phyloP scores from a whole-genome alignment of 2,113 vertebrate species.

The Chaetorhynchus papuensis region DNA sequence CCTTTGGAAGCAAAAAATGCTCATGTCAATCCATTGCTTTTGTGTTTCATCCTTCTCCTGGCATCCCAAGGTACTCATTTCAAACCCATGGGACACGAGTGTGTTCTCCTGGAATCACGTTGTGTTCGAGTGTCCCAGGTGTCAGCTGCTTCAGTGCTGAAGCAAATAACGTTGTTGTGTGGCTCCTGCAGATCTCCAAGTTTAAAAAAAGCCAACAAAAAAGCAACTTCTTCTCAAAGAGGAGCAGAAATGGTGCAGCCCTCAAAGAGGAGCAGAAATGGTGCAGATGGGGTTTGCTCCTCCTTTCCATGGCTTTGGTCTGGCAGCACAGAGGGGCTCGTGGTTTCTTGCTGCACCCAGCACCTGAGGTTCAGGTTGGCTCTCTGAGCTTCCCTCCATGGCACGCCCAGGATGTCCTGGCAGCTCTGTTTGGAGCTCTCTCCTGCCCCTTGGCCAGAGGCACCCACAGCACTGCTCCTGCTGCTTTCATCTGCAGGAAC shows the following conservation, averaged over 20 bases:
- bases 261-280: not conserved
- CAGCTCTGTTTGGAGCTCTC: not conserved
- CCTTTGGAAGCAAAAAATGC: not conserved
- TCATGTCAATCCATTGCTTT: not conserved
- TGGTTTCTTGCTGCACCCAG: not conserved
- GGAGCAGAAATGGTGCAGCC: not conserved
- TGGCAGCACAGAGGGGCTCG: not conserved
- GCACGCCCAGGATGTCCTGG: not conserved
- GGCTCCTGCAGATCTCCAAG: not conserved
- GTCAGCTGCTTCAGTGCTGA: not conserved
- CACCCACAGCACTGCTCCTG: fast-evolving
- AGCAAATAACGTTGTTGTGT: not conserved
- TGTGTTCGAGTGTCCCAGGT: not conserved
- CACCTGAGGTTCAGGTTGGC: not conserved
- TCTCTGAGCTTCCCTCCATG: not conserved
- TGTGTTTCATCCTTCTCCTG: not conserved
- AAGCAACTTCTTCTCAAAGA: not conserved
- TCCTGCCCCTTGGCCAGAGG: not conserved
- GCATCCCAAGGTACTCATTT: not conserved
- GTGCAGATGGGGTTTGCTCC: not conserved
- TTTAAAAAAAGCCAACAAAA: not conserved
- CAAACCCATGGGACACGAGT: not conserved
- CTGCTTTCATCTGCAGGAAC: not conserved
- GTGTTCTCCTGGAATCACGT: not conserved
- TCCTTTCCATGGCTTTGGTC: not conserved